Conservation (phyloP, 2,888 invertebrate species). For the Folsomia manolachei region DNA sequence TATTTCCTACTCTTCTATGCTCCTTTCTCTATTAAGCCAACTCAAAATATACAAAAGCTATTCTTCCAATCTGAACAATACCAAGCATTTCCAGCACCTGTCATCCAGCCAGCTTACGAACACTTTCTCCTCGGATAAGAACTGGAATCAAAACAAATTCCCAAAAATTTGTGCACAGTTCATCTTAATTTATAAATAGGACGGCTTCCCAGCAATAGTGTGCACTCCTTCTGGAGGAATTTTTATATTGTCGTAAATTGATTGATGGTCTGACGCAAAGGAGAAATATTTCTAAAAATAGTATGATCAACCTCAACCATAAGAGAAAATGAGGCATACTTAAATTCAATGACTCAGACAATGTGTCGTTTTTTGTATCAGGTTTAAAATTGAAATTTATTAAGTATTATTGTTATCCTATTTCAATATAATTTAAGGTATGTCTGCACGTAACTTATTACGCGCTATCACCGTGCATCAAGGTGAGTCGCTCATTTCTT, state of each 20-base stretch:
- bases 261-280: not conserved
- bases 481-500: not conserved
- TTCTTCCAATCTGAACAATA: no score
- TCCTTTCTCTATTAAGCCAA: no score
- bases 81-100: slow-evolving; percentile 20
- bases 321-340: not conserved
- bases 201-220: not conserved
- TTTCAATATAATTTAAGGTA: slow-evolving; percentile 15
- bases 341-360: not conserved
- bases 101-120: slow-evolving; percentile 5
- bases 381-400: not conserved
- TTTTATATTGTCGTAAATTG: not conserved
- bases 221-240: not conserved
- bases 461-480: not conserved
- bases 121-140: slow-evolving; percentile 1
- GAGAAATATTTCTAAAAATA: not conserved
- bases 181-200: not conserved
- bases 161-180: no score
- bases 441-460: slow-evolving; percentile 15
- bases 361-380: not conserved
- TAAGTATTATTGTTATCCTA: not conserved
- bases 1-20: no score
- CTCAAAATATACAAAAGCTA: no score
- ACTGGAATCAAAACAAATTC: no score
- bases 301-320: no score